These are phyloP conservation scores for Amaurobius ferox DNA, from an alignment of 2,888 invertebrate genomes.

Conservation along the genomic window DNA sequence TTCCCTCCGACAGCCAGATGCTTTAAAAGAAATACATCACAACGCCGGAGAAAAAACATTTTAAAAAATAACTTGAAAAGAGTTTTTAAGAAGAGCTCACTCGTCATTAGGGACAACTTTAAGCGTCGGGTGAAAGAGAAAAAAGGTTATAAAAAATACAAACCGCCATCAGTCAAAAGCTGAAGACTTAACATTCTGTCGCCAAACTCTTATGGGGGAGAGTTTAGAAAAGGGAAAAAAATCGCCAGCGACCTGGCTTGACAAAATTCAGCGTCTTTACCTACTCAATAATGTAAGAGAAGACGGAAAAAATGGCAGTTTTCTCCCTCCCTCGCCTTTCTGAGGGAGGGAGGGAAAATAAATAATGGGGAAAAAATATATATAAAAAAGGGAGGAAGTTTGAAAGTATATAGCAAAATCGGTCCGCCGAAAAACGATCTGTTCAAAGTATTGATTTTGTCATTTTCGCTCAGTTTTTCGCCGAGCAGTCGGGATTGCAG, in stretches of 20 bases:
- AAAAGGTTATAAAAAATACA: constrained; percentile 17
- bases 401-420: constrained; percentile 67
- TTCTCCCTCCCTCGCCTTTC: neutral
- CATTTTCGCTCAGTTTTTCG: constrained; percentile 71
- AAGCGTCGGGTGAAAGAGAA: constrained; percentile 29
- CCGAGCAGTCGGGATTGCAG: constrained; percentile 64
- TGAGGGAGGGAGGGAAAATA: constrained; percentile 38
- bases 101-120: constrained; percentile 65
- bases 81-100: constrained; percentile 36
- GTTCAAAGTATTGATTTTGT: constrained; percentile 70
- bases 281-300: constrained; percentile 69
- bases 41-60: neutral
- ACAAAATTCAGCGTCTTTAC: constrained; percentile 67
- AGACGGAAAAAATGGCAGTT: constrained; percentile 29
- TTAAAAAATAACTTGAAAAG: neutral
- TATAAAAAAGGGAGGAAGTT: constrained; percentile 34
- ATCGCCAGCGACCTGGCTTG: constrained; percentile 43
- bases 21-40: constrained; percentile 64
- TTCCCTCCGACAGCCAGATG: constrained; percentile 37
- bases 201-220: constrained; percentile 58
- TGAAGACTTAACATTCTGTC: constrained; percentile 69
- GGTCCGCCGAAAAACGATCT: constrained; percentile 63
- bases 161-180: constrained; percentile 70
- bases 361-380: constrained; percentile 41
- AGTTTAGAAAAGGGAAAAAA: constrained; percentile 5